A percentile compares a stretch with the other conserved stretches of the same genome.
Evolutionary conservation across 2,888 invertebrate species (phyloP).

Genomic region (Slavum lentiscoides): DNA sequence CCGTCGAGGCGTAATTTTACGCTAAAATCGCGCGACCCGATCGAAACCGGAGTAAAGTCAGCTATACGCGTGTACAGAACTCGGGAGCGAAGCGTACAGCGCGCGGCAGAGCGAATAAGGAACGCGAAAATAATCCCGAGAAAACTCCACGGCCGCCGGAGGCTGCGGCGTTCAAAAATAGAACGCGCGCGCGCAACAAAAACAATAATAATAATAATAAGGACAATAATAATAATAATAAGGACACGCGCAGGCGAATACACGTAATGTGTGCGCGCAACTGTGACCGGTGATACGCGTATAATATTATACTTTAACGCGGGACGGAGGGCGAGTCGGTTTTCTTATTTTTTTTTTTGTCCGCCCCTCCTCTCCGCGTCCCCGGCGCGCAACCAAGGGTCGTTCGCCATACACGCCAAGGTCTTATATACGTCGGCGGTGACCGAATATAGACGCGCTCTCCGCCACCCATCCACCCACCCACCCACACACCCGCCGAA

Average conservation of each 20-base stretch:
- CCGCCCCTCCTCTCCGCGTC: neutral
- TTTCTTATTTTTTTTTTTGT: neutral
- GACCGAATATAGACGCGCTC: constrained; percentile 33
- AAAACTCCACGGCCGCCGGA: too few species aligned
- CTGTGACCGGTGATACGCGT: constrained; percentile 42
- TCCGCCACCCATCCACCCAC: neutral
- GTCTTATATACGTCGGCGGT: constrained; percentile 6
- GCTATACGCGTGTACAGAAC: too few species aligned
- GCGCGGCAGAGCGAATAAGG: neutral
- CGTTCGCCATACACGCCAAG: neutral
- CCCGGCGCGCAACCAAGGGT: too few species aligned
- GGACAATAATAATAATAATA: neutral
- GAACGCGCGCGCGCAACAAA: neutral
- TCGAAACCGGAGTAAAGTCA: too few species aligned
- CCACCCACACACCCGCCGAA: neutral
- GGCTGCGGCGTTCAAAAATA: too few species aligned
- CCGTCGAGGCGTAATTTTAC: too few species aligned
- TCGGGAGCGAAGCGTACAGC: too few species aligned
- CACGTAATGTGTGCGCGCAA: neutral
- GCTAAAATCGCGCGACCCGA: too few species aligned
- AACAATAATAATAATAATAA: neutral
- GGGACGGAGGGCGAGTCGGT: neutral
- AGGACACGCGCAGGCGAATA: neutral
- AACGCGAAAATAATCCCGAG: neutral
- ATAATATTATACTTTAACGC: constrained; percentile 37